phyloP scores from a whole-genome alignment of 2,888 invertebrate genomes.

The Lithophane ornitopus region DNA sequence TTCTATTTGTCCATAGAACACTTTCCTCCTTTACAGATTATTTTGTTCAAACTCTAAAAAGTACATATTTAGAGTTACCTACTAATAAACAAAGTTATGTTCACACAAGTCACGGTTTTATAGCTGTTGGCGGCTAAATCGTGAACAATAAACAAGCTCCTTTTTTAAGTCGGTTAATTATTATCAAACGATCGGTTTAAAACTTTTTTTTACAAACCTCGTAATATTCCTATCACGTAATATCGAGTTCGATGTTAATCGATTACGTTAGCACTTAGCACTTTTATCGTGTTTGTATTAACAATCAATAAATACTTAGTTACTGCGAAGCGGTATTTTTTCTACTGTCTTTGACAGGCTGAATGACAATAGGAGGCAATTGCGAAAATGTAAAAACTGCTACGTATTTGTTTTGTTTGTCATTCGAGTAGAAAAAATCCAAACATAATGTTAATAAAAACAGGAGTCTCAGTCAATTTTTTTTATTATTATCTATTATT shows the following conservation, averaged over 20 bases:
- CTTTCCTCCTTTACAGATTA: background rate
- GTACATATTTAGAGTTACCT: background rate
- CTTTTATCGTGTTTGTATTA: conserved; percentile 31
- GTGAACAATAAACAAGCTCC: conserved; percentile 35
- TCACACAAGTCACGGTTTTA: background rate
- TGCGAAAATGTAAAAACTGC: background rate
- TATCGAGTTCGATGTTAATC: conserved; percentile 32
- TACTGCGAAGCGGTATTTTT: background rate
- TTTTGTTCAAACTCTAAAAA: background rate
- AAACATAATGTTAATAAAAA: background rate
- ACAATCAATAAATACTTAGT: conserved; percentile 23
- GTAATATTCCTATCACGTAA: conserved; percentile 34
- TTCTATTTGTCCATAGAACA: too few species aligned
- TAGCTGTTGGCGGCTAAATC: conserved; percentile 26
- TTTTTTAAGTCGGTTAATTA: too few species aligned
- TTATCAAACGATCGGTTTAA: conserved; percentile 21
- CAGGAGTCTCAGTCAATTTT: too few species aligned
- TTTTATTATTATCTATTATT: too few species aligned
- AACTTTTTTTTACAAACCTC: conserved; percentile 40
- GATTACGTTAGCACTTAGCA: conserved; percentile 45
- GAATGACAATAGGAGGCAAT: background rate
- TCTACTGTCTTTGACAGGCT: background rate
- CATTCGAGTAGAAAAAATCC: background rate
- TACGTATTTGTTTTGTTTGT: background rate
- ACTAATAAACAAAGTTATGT: background rate